Evolutionary conservation across 2,113 vertebrate genomes (phyloP).

Genomic region (Conger conger): DNA sequence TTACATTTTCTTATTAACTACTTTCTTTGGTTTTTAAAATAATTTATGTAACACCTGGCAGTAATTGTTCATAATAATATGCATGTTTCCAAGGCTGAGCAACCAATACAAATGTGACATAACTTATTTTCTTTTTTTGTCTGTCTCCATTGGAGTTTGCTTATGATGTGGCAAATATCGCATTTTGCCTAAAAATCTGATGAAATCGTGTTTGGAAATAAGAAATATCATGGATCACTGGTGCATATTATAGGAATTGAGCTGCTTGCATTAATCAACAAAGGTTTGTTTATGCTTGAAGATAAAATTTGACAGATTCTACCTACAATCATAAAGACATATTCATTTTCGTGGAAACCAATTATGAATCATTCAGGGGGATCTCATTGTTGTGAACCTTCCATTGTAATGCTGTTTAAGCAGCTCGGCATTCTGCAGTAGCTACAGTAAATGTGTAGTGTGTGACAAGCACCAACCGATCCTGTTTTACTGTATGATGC

Average conservation of each 20-base stretch:
- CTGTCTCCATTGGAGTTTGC: not conserved
- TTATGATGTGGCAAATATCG: not conserved
- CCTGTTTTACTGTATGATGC: no score
- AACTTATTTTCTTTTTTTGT: no score
- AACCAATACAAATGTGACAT: no score
- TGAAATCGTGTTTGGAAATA: not conserved
- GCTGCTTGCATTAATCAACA: not conserved
- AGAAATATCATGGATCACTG: not conserved
- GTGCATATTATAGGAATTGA: conserved; percentile 4
- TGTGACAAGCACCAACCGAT: no score
- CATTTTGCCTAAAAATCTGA: not conserved
- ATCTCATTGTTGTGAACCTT: not conserved
- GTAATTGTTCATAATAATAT: no score
- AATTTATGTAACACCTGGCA: no score
- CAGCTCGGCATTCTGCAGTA: not conserved
- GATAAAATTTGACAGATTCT: conserved; percentile 8
- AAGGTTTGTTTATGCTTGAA: not conserved
- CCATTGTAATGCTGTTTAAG: not conserved
- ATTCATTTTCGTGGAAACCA: not conserved
- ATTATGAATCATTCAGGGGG: not conserved
- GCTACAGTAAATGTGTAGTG: no score
- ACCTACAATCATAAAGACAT: not conserved
- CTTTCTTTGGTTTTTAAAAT: no score
- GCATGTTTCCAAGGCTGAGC: not conserved
- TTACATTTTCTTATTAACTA: no score